Base-by-base conservation (phyloP, 2,888 invertebrate genomes). In the Cantharis nigra region DNA sequence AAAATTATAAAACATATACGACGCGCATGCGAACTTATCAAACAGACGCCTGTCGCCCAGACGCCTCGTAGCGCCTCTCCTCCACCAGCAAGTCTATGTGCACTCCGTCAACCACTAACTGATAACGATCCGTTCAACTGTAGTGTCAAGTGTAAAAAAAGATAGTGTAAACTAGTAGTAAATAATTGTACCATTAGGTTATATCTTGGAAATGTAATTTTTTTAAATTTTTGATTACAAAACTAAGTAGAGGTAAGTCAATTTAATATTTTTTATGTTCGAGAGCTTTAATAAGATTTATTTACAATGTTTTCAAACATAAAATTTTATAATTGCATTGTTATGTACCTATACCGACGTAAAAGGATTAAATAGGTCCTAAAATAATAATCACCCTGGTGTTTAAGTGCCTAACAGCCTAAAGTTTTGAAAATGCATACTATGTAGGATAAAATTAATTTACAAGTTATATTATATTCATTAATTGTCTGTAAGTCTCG, bases 21-120 rank as follows among this genome's bases (percentile, higher is more conserved):
- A 14, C 71, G 72, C 83, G 83, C 79, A 83, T 79, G 70, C 81
- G 78, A 72, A 67, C 28, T 73, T 72, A 72, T 74, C 73, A 74
- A 73, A 79, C 74, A 74, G 76, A 77, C 78, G 78, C 76, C 73
- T 79, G 74, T 74, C 76, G 78, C 74, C 76, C 71, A 77, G 78
- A 79, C 78, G 78, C 78, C 78, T 76, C 30, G 33, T 69, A 75
- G 73, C 78, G 72, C 75, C 78, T 78, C 72, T 76, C 73, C 75
- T 69, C 75, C 75, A 75, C 73, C 70, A 78, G 75, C 75, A 78
- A 75, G 75, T 78, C 71, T 65, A 72, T 75, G 73, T 72, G 64
- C 78, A 75, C 72, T 78, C 78, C 33, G 70, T 62, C 73, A 78
- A 78, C 75, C 78, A 78, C 78, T 75, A 49, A 74, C 70, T 63